Base-by-base conservation (phyloP, 2,797 vertebrate species). In the Ispidina picta region DNA sequence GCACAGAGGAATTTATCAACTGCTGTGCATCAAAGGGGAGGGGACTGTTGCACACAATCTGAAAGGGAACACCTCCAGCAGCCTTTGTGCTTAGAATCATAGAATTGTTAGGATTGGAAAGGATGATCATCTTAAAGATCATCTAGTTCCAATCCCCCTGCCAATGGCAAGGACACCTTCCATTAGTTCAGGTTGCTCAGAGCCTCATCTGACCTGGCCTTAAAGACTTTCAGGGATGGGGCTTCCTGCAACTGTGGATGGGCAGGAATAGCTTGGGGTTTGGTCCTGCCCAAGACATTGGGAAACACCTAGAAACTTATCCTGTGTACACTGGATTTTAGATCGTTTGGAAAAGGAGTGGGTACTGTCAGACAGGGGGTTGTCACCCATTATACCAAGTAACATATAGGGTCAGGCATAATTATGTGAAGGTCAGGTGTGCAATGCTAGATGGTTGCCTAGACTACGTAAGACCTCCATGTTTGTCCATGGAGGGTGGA, bases 31-130 rank as follows among this genome's bases (percentile, higher is more conserved):
- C 55, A 62, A 62, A 49, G 15, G 5, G 41, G 66, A 44, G 18
- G 28, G 20, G 0, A n/a, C 8, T 11, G 22, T 28, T 31, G n/a
- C n/a, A 10, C 0, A 1, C 29, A 35, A 6, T 43, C 41, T 10
- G 35, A 78, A 54, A 55, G 35, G 22, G 26, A 51, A 76, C 1
- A 0, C 29, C 60, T 78, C 60, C 6, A 83, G n/a, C n/a, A 55
- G 49, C 43, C 7, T 44, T 62, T 33, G 37, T 39, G 37, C 37
- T 39, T 39, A 39, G 37, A 39, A 39, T 15, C 37, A 39, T 39
- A 39, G 37, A 39, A 39, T 39, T 39, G 37, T 39, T 39, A 39
- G 37, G 37, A 39, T 39, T 39, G 37, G 37, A 39, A 39, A 39
- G 37, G 37, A 39, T 13, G n/a, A n/a, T n/a, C n/a, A n/a, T n/a